Percentiles rank a stretch among this genome's conserved stretches.
phyloP scores from a whole-genome alignment of 1,140 invertebrate species.

The Caenorhabditis briggsae region DNA sequence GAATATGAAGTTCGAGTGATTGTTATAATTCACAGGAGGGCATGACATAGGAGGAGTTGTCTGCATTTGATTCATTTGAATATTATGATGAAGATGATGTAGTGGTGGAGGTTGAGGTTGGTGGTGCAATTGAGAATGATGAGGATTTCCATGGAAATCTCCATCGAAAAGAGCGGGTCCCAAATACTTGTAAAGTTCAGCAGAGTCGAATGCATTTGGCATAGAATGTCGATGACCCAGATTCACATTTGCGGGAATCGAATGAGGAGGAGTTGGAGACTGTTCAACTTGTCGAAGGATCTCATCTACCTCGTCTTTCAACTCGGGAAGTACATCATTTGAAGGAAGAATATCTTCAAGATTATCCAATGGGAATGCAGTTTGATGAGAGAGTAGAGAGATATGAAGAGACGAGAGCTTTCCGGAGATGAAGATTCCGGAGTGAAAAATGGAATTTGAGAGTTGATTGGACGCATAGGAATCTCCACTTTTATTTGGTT shows the following conservation, averaged over 20 bases:
- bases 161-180: conserved; percentile 49
- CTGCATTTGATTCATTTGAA: conserved; percentile 4
- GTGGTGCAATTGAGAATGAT: not conserved
- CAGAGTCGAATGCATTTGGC: conserved; percentile 44
- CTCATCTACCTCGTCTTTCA: conserved; percentile 67
- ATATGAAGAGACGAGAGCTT: conserved; percentile 52
- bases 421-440: conserved; percentile 60
- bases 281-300: conserved; percentile 64
- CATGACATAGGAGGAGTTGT: conserved; percentile 8
- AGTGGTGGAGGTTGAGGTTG: not conserved
- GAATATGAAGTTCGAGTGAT: conserved; percentile 28
- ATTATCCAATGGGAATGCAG: conserved; percentile 55
- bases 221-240: conserved; percentile 16
- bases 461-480: conserved; percentile 55
- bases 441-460: conserved; percentile 58
- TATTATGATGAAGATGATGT: not conserved
- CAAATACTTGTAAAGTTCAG: conserved; percentile 56
- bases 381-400: conserved; percentile 31
- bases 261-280: conserved; percentile 2
- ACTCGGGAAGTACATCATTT: conserved; percentile 59
- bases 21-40: conserved; percentile 6
- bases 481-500: conserved; percentile 61
- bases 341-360: conserved; percentile 51
- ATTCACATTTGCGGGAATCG: conserved; percentile 27
- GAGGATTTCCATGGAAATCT: not conserved